Percentiles rank a stretch among this genome's conserved stretches.
These are phyloP conservation scores for Tricholauxania praeusta DNA, from an alignment of 2,888 invertebrate species.

Conservation along the genomic window DNA sequence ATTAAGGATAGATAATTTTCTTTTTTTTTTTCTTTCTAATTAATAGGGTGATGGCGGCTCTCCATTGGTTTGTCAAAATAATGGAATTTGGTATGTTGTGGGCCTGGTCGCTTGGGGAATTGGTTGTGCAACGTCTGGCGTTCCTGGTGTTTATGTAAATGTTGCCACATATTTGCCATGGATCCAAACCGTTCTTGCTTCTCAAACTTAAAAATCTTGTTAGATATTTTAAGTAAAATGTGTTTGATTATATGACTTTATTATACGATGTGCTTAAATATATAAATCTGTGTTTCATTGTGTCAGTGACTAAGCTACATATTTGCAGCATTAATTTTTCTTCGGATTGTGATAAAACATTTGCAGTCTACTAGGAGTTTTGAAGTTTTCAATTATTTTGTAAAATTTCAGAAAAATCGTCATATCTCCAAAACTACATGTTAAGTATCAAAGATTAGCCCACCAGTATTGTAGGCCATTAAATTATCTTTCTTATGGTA, in stretches of 20 bases:
- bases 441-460: too few relatives aligned
- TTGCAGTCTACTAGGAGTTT: too few relatives aligned
- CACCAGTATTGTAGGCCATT: too few relatives aligned
- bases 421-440: too few relatives aligned
- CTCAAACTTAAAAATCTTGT: constrained; percentile 5
- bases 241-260: not conserved
- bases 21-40: too few relatives aligned
- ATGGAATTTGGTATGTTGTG: constrained; percentile 66
- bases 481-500: too few relatives aligned
- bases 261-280: too few relatives aligned
- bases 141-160: constrained; percentile 84
- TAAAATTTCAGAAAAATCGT: too few relatives aligned
- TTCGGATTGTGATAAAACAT: too few relatives aligned
- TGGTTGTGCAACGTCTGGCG: constrained; percentile 74
- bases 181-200: constrained; percentile 71
- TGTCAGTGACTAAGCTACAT: not conserved
- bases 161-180: constrained; percentile 76
- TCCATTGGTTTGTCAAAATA: constrained; percentile 61
- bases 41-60: constrained; percentile 71
- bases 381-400: too few relatives aligned
- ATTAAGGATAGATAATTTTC: not conserved
- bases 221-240: too few relatives aligned
- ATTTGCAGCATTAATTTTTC: too few relatives aligned
- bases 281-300: not conserved
- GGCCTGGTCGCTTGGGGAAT: constrained; percentile 73